Percentiles rank a stretch among this genome's conserved stretches.
Evolutionary conservation across 2,797 vertebrate species (phyloP).

Genomic region (Amphiprion clarkii): DNA sequence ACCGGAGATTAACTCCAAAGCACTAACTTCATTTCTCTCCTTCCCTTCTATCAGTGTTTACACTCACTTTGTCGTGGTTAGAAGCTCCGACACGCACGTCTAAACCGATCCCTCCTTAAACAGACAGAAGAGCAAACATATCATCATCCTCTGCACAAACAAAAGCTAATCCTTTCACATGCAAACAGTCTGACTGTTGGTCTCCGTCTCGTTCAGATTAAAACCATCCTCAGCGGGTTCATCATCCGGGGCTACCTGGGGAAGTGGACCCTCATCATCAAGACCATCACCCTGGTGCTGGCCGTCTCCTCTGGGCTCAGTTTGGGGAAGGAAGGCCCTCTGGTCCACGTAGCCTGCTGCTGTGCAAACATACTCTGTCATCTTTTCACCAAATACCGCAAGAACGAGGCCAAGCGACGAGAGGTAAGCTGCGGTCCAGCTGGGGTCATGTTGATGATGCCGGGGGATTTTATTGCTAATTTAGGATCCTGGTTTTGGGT

Average conservation of each 20-base stretch:
- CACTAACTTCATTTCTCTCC: not conserved
- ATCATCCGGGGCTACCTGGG: conserved; percentile 98
- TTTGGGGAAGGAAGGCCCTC: conserved; percentile 95
- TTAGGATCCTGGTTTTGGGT: not conserved
- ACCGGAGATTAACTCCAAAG: not conserved
- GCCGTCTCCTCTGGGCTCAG: conserved; percentile 95
- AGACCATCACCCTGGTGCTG: conserved; percentile 95
- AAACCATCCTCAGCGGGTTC: conserved; percentile 98
- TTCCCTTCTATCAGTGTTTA: conserved; percentile 19
- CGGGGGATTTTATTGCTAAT: not conserved
- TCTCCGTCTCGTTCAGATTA: conserved; percentile 86
- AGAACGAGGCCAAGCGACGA: conserved; percentile 96
- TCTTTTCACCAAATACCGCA: conserved; percentile 96
- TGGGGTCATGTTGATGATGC: no score
- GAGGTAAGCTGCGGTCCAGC: conserved; percentile 84
- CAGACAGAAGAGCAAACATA: conserved; percentile 4
- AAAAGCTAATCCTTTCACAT: not conserved
- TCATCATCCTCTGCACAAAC: not conserved
- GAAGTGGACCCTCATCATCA: conserved; percentile 97
- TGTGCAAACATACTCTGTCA: conserved; percentile 97
- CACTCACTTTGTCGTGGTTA: not conserved
- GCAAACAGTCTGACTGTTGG: not conserved
- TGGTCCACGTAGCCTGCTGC: conserved; percentile 98
- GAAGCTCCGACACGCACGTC: not conserved
- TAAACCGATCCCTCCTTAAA: not conserved